phyloP scores from a whole-genome alignment of 2,113 vertebrate species.

The Pachypanchax playfairii region DNA sequence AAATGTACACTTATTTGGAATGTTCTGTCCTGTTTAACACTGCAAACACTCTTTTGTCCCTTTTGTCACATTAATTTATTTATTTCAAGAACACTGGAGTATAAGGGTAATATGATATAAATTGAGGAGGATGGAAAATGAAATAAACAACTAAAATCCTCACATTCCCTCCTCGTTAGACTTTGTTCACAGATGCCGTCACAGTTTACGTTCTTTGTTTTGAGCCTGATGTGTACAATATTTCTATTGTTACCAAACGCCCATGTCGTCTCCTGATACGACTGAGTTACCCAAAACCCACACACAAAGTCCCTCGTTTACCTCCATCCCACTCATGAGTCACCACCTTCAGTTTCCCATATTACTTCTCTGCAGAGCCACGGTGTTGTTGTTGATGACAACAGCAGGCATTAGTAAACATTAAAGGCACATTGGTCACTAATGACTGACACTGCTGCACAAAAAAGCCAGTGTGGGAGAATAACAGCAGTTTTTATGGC shows the following conservation, averaged over 20 bases:
- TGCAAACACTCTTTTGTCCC: no score
- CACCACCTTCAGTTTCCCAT: slow-evolving; percentile 14
- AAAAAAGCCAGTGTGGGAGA: slow-evolving; percentile 5
- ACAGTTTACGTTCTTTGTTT: neutral
- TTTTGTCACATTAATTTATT: no score
- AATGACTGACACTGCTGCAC: slow-evolving; percentile 23
- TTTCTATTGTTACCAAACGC: neutral
- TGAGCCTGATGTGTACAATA: neutral
- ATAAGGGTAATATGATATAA: no score
- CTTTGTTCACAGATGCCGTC: neutral
- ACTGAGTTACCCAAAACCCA: neutral
- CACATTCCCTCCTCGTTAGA: neutral
- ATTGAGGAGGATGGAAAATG: no score
- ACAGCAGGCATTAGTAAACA: slow-evolving; percentile 33
- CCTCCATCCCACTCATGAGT: slow-evolving; percentile 34
- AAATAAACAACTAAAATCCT: neutral
- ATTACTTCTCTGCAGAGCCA: slow-evolving; percentile 5
- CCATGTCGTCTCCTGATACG: neutral
- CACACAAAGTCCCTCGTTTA: neutral
- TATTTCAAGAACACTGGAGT: no score
- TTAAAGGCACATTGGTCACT: slow-evolving; percentile 36
- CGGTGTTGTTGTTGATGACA: slow-evolving; percentile 21
- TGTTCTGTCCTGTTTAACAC: no score
- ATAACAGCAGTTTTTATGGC: neutral
- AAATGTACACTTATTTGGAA: no score